A percentile compares a stretch with the other conserved stretches of the same genome.
phyloP scores from a whole-genome alignment of 2,113 vertebrate genomes.

The Australoheros scitulus region DNA sequence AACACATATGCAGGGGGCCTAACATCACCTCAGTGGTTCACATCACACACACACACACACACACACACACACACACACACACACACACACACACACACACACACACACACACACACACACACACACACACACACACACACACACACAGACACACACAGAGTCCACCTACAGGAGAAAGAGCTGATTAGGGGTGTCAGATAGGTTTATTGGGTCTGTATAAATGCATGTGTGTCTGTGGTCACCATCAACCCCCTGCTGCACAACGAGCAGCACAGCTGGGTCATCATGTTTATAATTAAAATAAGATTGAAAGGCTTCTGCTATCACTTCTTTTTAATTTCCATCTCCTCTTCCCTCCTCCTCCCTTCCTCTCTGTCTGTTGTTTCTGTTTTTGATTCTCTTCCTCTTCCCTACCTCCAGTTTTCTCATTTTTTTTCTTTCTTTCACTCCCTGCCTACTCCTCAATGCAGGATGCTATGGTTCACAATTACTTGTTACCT shows the following conservation, averaged over 20 bases:
- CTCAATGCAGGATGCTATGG: background rate
- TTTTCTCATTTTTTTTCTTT: background rate
- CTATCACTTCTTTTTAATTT: conserved; percentile 52
- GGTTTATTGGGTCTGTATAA: conserved; percentile 64
- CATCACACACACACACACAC: too few relatives aligned
- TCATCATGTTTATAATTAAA: conserved; percentile 74
- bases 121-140: background rate
- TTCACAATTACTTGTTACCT: conserved; percentile 13
- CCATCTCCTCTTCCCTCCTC: background rate
- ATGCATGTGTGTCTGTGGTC: conserved; percentile 28
- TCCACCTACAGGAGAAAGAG: conserved; percentile 23
- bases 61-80: too few relatives aligned
- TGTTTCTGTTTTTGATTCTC: background rate
- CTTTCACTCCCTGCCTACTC: background rate
- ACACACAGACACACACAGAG: background rate
- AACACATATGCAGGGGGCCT: too few relatives aligned
- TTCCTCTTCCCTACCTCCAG: background rate
- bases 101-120: too few relatives aligned
- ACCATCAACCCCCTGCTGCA: background rate
- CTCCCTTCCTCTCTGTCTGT: background rate
- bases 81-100: too few relatives aligned
- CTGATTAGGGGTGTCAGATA: conserved; percentile 65
- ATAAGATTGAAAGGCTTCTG: conserved; percentile 51
- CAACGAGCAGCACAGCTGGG: conserved; percentile 53
- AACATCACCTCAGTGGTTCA: too few relatives aligned